A percentile compares a stretch with the other conserved stretches of the same genome.
phyloP scores from a whole-genome alignment of 1,140 invertebrate species.

The Aphis craccivora region DNA sequence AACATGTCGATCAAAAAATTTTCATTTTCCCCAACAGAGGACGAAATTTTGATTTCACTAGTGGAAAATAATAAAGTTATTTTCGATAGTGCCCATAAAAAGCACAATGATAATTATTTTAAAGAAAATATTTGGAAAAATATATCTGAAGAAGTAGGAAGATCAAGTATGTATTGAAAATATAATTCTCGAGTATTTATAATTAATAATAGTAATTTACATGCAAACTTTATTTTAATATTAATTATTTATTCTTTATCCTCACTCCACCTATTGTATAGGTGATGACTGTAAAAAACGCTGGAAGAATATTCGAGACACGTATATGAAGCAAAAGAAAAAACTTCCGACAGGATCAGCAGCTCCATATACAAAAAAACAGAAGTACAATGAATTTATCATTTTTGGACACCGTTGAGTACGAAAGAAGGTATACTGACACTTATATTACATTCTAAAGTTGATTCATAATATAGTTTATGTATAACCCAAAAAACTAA shows the following conservation, averaged over 20 bases:
- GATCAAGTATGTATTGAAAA: conserved; percentile 31
- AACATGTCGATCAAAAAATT: too few species aligned
- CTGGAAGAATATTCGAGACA: not conserved
- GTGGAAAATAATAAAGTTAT: not conserved
- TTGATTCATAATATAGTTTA: too few species aligned
- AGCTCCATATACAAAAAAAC: too few species aligned
- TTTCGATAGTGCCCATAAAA: not conserved
- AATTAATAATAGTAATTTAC: not conserved
- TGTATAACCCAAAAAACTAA: too few species aligned
- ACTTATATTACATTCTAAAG: not conserved
- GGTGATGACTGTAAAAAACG: conserved; percentile 9
- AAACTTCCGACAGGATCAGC: too few species aligned
- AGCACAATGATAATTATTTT: not conserved
- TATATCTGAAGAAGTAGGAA: conserved; percentile 6
- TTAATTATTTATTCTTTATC: conserved; percentile 15
- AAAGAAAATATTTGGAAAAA: conserved; percentile 34
- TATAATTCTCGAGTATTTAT: not conserved
- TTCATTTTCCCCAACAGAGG: not conserved
- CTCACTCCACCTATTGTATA: not conserved
- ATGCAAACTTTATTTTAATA: not conserved
- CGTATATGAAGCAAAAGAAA: not conserved
- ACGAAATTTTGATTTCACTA: not conserved
- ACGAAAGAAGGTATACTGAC: too few species aligned
- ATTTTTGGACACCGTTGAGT: too few species aligned
- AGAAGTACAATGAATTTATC: too few species aligned